Evolutionary conservation across 2,113 vertebrate species (phyloP), one percentile per base, ranked within the genome.

Genomic region (Pelmatolapia mariae): DNA sequence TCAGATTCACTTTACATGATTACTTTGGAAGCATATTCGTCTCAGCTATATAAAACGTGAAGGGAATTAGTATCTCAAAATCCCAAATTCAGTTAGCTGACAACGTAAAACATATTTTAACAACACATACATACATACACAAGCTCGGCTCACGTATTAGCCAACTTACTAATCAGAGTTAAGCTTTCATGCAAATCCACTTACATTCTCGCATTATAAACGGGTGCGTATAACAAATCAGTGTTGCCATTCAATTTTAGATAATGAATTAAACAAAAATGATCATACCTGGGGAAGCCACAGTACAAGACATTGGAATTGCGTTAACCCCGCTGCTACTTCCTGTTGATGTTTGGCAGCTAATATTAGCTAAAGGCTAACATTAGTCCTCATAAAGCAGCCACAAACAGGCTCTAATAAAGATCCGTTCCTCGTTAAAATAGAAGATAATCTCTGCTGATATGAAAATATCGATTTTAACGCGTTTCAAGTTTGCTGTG

Each of bases 311-410:
- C 92, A 95, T 92, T 87, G 33, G 24, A 68, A 66, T 50, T 50
- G 79, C 83, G 59, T 16, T 47, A 43, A 86, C 63, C 45, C 29
- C 2, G 80, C 54, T 84, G 81, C 54, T 85, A 90, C 94, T 96
- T 96, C 94, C 95, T 94, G 93, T 94, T 95, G 93, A 89, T 88
- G 85, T 95, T 85, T 90, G 13, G 79, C 66, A 87, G 90, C 89
- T 93, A 88, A 82, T 80, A 78, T 87, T 92, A 92, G 92, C 94
- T 86, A 89, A 66, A 84, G 15, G 89, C 85, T 91, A 89, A 76
- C 26, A 40, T 61, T 15, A 19, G 52, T 85, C 45, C 24, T 40
- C 90, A 86, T 89, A 15, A 45, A 63, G 26, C 8, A 78, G 4
- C 59, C 40, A 80, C 33, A 80, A 71, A 29, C 13, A 38, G 12